Evolutionary conservation across 2,797 vertebrate species (phyloP).

Genomic region (Saguinus oedipus): DNA sequence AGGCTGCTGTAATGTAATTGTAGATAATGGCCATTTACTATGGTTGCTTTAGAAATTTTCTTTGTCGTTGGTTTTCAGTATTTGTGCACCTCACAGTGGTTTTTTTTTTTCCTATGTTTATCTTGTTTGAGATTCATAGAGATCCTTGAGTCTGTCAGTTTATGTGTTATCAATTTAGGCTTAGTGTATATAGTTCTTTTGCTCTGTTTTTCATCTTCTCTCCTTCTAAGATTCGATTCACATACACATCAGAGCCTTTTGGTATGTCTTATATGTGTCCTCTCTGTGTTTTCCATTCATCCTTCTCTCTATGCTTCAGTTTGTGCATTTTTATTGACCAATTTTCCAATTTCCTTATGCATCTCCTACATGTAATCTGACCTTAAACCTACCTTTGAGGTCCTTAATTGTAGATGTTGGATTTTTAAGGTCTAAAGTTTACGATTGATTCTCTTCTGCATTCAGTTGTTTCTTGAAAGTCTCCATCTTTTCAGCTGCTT

Average conservation of each 20-base stretch:
- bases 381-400: no score
- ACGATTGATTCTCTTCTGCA: rapidly evolving
- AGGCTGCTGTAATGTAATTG: rapidly evolving
- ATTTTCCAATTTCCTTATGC: neutral
- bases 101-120: neutral
- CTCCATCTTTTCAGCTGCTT: neutral
- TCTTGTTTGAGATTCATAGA: neutral
- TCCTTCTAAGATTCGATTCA: rapidly evolving
- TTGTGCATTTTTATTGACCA: no score
- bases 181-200: rapidly evolving
- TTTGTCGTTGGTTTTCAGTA: neutral
- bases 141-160: no score
- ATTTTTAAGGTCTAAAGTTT: neutral
- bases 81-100: neutral
- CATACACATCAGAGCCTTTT: rapidly evolving
- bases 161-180: rapidly evolving
- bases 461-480: neutral
- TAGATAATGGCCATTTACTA: rapidly evolving
- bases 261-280: rapidly evolving
- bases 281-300: rapidly evolving
- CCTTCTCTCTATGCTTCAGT: neutral
- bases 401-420: neutral
- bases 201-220: no score
- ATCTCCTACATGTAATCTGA: neutral
- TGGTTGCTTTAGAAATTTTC: neutral